phyloP scores from a whole-genome alignment of 2,113 vertebrate genomes.

The human (Homo sapiens) region DNA sequence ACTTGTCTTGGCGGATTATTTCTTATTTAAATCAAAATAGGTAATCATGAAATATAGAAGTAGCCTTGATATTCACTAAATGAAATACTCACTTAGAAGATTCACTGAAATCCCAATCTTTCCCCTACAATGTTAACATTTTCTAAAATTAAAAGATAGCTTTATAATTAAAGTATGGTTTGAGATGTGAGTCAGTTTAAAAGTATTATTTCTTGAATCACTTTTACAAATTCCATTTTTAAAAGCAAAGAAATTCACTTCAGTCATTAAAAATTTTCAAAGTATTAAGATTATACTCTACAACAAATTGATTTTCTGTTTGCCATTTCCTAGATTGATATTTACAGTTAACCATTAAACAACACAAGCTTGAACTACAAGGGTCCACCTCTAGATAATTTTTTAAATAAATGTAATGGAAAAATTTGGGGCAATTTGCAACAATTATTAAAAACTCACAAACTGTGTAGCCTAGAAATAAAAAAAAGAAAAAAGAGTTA shows the following conservation, averaged over 20 bases:
- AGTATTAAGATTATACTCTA: not conserved
- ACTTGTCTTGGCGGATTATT: not conserved
- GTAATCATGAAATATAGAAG: not conserved
- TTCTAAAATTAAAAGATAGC: not conserved
- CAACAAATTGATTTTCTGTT: not conserved
- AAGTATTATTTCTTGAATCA: not conserved
- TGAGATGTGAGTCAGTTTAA: not conserved
- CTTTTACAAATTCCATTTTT: not conserved
- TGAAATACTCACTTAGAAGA: not conserved
- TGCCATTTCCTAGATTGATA: not conserved
- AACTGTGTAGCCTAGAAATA: not conserved
- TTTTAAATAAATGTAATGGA: not conserved
- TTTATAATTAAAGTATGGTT: not conserved
- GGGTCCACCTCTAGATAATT: not conserved
- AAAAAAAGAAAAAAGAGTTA: not conserved
- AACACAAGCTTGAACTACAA: not conserved
- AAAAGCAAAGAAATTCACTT: not conserved
- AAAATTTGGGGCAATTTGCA: not conserved
- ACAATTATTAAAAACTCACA: not conserved
- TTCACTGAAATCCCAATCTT: not conserved
- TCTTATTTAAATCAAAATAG: not conserved
- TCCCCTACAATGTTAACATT: not conserved
- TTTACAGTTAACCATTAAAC: not conserved
- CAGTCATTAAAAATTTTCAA: not conserved
- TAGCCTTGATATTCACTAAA: not conserved